A percentile compares a stretch with the other conserved stretches of the same genome.
These are phyloP conservation scores for Agrotis ipsilon DNA, from an alignment of 2,888 invertebrate species.

Conservation along the genomic window DNA sequence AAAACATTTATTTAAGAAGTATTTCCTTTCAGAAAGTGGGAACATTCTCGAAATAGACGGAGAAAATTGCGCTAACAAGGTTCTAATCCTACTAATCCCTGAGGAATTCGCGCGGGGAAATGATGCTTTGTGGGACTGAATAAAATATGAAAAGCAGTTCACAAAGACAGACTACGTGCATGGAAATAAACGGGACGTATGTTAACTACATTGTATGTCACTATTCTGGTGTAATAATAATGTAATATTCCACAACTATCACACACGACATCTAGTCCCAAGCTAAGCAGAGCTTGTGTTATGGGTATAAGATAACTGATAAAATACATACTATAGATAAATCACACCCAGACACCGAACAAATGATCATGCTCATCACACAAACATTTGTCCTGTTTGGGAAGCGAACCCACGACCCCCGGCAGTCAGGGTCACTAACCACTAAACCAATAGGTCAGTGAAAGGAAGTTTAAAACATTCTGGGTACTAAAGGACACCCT, in stretches of 20 bases:
- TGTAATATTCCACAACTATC: no score
- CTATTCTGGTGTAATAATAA: constrained; percentile 8
- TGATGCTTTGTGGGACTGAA: constrained; percentile 29
- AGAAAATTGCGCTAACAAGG: constrained; percentile 56
- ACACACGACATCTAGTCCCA: no score
- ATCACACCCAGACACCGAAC: no score
- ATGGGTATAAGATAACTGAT: no score
- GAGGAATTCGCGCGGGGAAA: constrained; percentile 25
- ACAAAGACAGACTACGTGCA: constrained; percentile 22
- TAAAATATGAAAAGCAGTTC: constrained; percentile 54
- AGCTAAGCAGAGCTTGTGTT: no score
- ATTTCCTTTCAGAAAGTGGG: constrained; percentile 40
- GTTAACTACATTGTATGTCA: not conserved
- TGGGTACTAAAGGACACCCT: not conserved
- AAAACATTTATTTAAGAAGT: constrained; percentile 51
- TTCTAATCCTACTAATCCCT: constrained; percentile 55
- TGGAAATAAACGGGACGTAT: constrained; percentile 2
- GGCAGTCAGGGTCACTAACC: no score
- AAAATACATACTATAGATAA: no score
- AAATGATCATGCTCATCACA: no score
- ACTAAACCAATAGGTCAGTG: no score
- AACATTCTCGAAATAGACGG: constrained; percentile 35
- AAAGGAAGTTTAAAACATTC: not conserved
- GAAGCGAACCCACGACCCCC: no score
- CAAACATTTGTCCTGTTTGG: no score